Evolutionary conservation across 2,888 invertebrate genomes (phyloP).

Genomic region (Malacosoma neustria): DNA sequence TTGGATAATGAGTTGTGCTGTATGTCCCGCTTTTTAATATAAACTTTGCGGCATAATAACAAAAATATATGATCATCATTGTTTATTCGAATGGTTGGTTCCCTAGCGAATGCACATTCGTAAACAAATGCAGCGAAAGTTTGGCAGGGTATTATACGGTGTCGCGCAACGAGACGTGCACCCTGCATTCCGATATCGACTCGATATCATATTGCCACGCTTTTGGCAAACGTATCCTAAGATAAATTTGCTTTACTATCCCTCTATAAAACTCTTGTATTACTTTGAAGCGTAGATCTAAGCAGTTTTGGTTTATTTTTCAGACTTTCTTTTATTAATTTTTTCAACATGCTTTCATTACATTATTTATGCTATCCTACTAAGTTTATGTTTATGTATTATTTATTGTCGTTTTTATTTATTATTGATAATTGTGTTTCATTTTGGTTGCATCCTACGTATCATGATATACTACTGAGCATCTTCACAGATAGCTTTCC

Average conservation of each 20-base stretch:
- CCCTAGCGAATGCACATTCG: conserved; percentile 44
- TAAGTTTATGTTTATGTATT: too few species aligned
- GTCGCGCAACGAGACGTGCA: conserved; percentile 26
- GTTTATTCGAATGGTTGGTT: conserved; percentile 34
- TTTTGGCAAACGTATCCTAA: conserved; percentile 42
- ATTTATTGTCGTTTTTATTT: too few species aligned
- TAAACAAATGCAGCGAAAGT: conserved; percentile 60
- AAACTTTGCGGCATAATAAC: conserved; percentile 12
- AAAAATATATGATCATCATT: conserved; percentile 30
- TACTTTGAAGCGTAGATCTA: neutral
- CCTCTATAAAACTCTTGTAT: conserved; percentile 1
- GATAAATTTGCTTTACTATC: conserved; percentile 25
- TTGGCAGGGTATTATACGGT: conserved; percentile 53
- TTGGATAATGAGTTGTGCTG: too few species aligned
- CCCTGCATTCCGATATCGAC: conserved; percentile 35
- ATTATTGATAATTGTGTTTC: too few species aligned
- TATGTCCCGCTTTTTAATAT: conserved; percentile 15
- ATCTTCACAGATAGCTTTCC: too few species aligned
- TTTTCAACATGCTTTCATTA: too few species aligned
- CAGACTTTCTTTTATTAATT: too few species aligned
- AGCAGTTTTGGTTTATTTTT: neutral
- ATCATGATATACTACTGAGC: too few species aligned
- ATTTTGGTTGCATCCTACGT: too few species aligned
- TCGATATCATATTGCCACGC: conserved; percentile 24
- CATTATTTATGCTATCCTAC: too few species aligned